Evolutionary conservation across 2,797 vertebrate species (phyloP).

Genomic region (Geotria australis): DNA sequence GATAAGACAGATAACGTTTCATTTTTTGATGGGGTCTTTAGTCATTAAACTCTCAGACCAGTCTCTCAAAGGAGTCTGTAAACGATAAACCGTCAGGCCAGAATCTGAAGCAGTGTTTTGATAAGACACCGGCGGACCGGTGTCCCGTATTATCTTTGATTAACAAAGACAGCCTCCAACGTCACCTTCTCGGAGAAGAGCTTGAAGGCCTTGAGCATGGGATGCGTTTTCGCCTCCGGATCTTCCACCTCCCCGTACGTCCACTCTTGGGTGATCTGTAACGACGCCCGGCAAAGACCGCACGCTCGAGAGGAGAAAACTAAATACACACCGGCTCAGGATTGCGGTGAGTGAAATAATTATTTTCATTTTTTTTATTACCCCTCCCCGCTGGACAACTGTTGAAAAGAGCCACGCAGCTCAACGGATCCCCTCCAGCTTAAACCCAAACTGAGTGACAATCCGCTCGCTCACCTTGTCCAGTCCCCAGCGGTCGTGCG

Average conservation of each 20-base stretch:
- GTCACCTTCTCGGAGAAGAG: constrained; percentile 69
- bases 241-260: constrained; percentile 60
- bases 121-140: too few relatives aligned
- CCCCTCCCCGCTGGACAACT: too few relatives aligned
- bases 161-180: neutral
- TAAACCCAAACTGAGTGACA: too few relatives aligned
- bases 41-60: too few relatives aligned
- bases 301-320: neutral
- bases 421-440: neutral
- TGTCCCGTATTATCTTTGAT: too few relatives aligned
- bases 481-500: constrained; percentile 79
- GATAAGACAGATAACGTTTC: too few relatives aligned
- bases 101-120: too few relatives aligned
- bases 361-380: neutral
- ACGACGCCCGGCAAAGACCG: constrained; percentile 3
- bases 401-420: too few relatives aligned
- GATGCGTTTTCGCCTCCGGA: constrained; percentile 64
- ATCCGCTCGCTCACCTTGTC: constrained; percentile 47
- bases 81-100: too few relatives aligned
- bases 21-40: too few relatives aligned
- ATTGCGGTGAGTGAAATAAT: neutral
- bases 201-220: constrained; percentile 69
- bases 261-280: constrained; percentile 63
- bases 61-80: too few relatives aligned
- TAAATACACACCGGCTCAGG: neutral